phyloP scores from a whole-genome alignment of 2,888 invertebrate genomes.

The Scaptomyza reducta region DNA sequence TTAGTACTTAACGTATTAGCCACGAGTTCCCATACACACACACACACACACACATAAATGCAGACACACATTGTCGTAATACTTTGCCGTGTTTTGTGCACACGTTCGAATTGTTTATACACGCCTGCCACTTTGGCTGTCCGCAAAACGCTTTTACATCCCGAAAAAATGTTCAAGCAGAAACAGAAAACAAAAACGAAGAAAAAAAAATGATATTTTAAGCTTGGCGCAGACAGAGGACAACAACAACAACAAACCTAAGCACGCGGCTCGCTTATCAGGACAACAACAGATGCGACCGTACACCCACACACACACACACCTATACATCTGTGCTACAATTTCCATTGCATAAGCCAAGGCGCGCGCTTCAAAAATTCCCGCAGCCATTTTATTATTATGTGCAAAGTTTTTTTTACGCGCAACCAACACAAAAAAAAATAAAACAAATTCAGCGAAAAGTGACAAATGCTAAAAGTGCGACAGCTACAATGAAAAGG shows the following conservation, averaged over 20 bases:
- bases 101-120: conserved; percentile 42
- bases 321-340: conserved; percentile 21
- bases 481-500: conserved; percentile 8
- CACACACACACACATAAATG: too few relatives aligned
- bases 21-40: conserved; percentile 2
- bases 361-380: conserved; percentile 67
- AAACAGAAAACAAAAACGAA: conserved; percentile 20
- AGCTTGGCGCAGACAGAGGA: conserved; percentile 56
- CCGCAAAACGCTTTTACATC: conserved; percentile 41
- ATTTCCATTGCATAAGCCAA: conserved; percentile 71
- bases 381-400: conserved; percentile 75
- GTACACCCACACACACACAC: background rate
- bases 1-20: conserved; percentile 28
- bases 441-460: conserved; percentile 58
- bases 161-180: conserved; percentile 32
- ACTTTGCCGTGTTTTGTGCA: conserved; percentile 30
- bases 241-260: conserved; percentile 49
- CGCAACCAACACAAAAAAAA: conserved; percentile 22
- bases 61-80: conserved; percentile 26
- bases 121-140: conserved; percentile 61
- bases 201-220: conserved; percentile 40
- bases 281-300: conserved; percentile 69
- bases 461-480: conserved; percentile 51
- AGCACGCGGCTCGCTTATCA: conserved; percentile 67
- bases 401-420: conserved; percentile 66